Evolutionary conservation across 2,888 invertebrate genomes (phyloP), one percentile per base, ranked within the genome.

Genomic region (Cheiracanthium punctorium): DNA sequence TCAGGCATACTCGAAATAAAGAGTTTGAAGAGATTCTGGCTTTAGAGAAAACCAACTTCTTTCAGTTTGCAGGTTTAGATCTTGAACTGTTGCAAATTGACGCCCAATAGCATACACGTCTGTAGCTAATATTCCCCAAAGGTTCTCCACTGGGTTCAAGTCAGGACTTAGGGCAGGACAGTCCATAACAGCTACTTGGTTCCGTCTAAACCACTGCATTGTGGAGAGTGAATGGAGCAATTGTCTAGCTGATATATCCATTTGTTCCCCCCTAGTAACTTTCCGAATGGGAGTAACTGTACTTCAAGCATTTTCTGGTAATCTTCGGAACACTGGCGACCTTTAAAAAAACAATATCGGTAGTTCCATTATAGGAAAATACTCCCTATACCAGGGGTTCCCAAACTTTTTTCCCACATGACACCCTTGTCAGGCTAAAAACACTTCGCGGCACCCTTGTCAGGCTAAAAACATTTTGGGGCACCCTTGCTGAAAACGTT

Each of bases 291-390:
- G 5, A 52, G 24, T 52, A 52, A 52, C 37, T 37, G 37, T 37
- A 37, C 37, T 37, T 37, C 37, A 7, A 37, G 37, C 4, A 37
- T 37, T 37, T 37, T 37, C 41, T 37, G 71, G 41, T 71, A 71
- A 71, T 71, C 71, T 20, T 71, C 71, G 17, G 41, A 71, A 28
- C 37, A 37, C 10, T 37, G 37, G 10, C 4, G 37, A 37, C 37
- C 37, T 37, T 37, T 37, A 4, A 37, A 37, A 37, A 37, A 4
- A 37, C 37, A 37, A 37, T 37, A 37, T 37, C 37, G 37, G 37
- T 37, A 37, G 71, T 41, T n/a, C 71, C 71, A 41, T 71, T 37
- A 37, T 37, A 71, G 1, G 24, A 71, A 37, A 71, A 37, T 30
- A 33, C 70, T 30, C 29, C 33, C 70, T 33, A 30, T 10, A n/a